Evolutionary conservation across 2,888 invertebrate species (phyloP), one percentile per base, ranked within the genome.

Genomic region (Petrophora chlorosata): DNA sequence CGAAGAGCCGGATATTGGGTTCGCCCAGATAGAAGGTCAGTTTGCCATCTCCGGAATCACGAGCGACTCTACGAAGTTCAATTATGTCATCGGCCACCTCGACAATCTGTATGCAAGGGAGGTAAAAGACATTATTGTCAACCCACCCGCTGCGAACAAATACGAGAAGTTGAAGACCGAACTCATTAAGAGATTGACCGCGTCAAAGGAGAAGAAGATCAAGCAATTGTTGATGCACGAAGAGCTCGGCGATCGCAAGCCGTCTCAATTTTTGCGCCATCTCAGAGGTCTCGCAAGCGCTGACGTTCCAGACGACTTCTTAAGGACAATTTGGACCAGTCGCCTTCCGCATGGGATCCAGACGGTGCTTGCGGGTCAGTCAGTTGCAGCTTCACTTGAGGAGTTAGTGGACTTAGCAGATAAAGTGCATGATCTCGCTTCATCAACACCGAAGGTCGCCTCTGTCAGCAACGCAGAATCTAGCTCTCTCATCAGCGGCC

Each of bases 81-180:
- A 47, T 9, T 41, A 41, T n/a, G 35, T 35, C 17, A 29, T 29
- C n/a, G 19, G 19, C 1, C 26, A 26, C 2, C 29, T 47, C n/a
- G 47, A 47, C 3, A 17, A 14, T 5, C 34, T 7, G 1, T 29
- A 40, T 10, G 34, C 47, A 14, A 33, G 19, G 5, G 47, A 40
- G 7, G 35, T 47, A 5, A 35, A 40, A 30, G 40, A 40, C 23
- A 40, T 47, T 1, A 47, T 40, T 5, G 16, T 23, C 7, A 8
- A 26, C 2, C 40, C 47, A 1, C 40, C 40, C 0, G 9, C 19
- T 1, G 14, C 15, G 3, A 16, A 14, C n/a, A 47, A 23, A 10
- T 47, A 47, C n/a, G 35, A 47, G 9, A 23, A 3, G 0, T n/a
- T 22, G 7, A 22, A 22, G 7, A 22, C 3, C 22, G 22, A 22